phyloP scores from a whole-genome alignment of 2,113 vertebrate species.

The Danio rerio region GRCz12tu NC_133182.1:17255501-17256000 shows the following conservation, averaged over 20 bases:
- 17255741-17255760: constrained; percentile 7
- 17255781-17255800: background rate
- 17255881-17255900: no score
- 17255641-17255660: constrained; percentile 6
- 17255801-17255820: no score
- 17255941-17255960: no score
- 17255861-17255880: background rate
- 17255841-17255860: no score
- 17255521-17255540: constrained; percentile 1
- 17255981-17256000: no score
- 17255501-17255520: constrained; percentile 34
- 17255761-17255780: background rate
- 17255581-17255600: constrained; percentile 32
- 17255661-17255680: constrained; percentile 40
- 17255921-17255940: no score
- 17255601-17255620: constrained; percentile 39
- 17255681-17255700: constrained; percentile 35
- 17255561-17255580: constrained; percentile 38
- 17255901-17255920: no score
- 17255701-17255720: background rate
- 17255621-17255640: constrained; percentile 36
- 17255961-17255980: no score
- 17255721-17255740: background rate
- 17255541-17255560: constrained; percentile 25
- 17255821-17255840: no score